phyloP scores from a whole-genome alignment of 2,888 invertebrate species.

The Eupithecia insigniata region DNA sequence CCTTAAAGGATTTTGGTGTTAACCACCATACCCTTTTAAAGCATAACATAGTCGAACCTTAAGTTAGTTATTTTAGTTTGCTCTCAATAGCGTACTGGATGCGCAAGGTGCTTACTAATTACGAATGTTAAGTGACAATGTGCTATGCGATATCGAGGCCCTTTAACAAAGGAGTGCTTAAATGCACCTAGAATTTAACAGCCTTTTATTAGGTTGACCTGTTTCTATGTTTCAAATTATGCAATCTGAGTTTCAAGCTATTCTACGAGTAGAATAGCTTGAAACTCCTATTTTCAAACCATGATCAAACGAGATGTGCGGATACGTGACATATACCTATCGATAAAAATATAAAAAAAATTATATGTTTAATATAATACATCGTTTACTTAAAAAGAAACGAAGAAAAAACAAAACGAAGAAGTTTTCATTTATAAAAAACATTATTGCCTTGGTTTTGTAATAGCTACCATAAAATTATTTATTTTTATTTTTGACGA shows the following conservation, averaged over 20 bases:
- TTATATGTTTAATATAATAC: too few relatives aligned
- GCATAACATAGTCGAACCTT: slow-evolving; percentile 36
- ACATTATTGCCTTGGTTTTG: too few relatives aligned
- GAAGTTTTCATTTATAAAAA: too few relatives aligned
- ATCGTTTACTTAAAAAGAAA: too few relatives aligned
- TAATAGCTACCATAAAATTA: too few relatives aligned
- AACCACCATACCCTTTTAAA: slow-evolving; percentile 58
- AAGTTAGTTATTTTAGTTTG: slow-evolving; percentile 25
- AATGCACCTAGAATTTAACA: background rate
- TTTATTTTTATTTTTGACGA: too few relatives aligned
- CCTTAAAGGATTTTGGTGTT: slow-evolving; percentile 63
- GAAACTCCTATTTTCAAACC: too few relatives aligned
- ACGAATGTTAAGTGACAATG: slow-evolving; percentile 28
- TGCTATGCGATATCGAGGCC: background rate
- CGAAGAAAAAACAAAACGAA: too few relatives aligned
- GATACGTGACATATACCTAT: too few relatives aligned
- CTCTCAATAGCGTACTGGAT: slow-evolving; percentile 46
- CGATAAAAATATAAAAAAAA: too few relatives aligned
- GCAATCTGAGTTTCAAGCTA: background rate
- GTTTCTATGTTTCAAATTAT: background rate
- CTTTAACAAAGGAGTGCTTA: background rate
- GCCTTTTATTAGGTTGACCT: background rate
- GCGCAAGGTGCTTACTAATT: slow-evolving; percentile 20
- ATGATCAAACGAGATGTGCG: too few relatives aligned
- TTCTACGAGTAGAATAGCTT: too few relatives aligned